phyloP scores from a whole-genome alignment of 2,888 invertebrate species.

The Eulithis prunata region DNA sequence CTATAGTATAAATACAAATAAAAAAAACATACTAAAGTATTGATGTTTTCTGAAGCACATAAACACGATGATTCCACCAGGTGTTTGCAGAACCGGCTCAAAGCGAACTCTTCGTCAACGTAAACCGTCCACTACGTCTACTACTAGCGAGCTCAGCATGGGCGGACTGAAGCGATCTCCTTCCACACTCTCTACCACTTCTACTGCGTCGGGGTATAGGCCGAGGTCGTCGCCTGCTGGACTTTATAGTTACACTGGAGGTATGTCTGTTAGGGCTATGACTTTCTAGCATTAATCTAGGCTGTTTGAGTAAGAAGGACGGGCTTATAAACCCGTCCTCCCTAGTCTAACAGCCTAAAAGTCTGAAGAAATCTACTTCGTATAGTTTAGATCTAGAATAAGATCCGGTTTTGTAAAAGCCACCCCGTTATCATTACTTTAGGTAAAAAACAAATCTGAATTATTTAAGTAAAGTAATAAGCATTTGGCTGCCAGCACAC shows the following conservation, averaged over 20 bases:
- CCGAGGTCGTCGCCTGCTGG: conserved; percentile 92
- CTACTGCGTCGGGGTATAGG: conserved; percentile 80
- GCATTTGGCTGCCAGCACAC: too few relatives aligned
- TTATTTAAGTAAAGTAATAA: too few relatives aligned
- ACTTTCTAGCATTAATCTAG: too few relatives aligned
- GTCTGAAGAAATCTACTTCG: too few relatives aligned
- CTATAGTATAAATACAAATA: too few relatives aligned
- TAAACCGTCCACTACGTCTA: conserved; percentile 66
- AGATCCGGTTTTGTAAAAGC: too few relatives aligned
- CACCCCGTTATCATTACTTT: too few relatives aligned
- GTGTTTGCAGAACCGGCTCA: conserved; percentile 80
- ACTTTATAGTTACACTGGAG: conserved; percentile 89
- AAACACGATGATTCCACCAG: conserved; percentile 49
- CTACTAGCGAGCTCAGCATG: conserved; percentile 34
- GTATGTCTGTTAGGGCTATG: conserved; percentile 40
- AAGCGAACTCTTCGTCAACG: conserved; percentile 79
- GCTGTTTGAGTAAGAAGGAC: too few relatives aligned
- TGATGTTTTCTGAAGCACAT: conserved; percentile 20
- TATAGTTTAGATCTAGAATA: too few relatives aligned
- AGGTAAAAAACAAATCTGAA: too few relatives aligned
- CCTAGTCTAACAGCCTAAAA: too few relatives aligned
- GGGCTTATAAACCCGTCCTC: too few relatives aligned
- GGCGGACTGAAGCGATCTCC: conserved; percentile 69
- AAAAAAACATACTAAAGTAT: not conserved
- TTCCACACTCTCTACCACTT: conserved; percentile 76